Percentiles rank a stretch among this genome's conserved stretches.
Evolutionary conservation across 2,888 invertebrate genomes (phyloP).

Genomic region (Caenorhabditis sinica): DNA sequence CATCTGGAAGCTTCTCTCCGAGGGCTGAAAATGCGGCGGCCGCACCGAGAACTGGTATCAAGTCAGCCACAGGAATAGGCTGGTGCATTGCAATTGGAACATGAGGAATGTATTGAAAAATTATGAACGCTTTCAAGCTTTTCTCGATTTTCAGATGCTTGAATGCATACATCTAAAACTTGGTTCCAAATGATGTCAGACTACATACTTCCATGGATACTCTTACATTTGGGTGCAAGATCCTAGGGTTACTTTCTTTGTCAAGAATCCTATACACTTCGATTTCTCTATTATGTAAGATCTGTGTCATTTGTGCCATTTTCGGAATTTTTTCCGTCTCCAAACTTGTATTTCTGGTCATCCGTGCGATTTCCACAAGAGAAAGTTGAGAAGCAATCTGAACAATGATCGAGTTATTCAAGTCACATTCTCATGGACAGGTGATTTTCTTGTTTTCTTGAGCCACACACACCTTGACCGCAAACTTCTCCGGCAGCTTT

Average conservation of each 20-base stretch:
- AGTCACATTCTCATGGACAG: constrained; percentile 21
- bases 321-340: not conserved
- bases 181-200: not conserved
- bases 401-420: constrained; percentile 1
- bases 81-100: not conserved
- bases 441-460: constrained; percentile 35
- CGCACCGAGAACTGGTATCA: constrained; percentile 6
- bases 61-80: not conserved
- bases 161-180: constrained; percentile 5
- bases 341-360: constrained; percentile 9
- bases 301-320: not conserved
- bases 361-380: constrained; percentile 12
- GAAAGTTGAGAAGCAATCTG: constrained; percentile 26
- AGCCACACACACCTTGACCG: constrained; percentile 33
- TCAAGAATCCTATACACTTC: constrained; percentile 1
- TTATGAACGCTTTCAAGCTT: constrained; percentile 23
- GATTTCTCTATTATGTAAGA: constrained; percentile 27
- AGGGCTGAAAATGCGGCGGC: constrained; percentile 22
- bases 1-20: constrained; percentile 6
- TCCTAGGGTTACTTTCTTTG: not conserved
- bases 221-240: constrained; percentile 2
- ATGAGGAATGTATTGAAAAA: constrained; percentile 6
- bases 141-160: not conserved
- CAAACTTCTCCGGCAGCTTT: constrained; percentile 20
- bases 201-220: not conserved